These are phyloP conservation scores for Rhopilema esculentum DNA, from an alignment of 30 jellyfish, hydroid and myxozoan species.

Conservation along the genomic window DNA sequence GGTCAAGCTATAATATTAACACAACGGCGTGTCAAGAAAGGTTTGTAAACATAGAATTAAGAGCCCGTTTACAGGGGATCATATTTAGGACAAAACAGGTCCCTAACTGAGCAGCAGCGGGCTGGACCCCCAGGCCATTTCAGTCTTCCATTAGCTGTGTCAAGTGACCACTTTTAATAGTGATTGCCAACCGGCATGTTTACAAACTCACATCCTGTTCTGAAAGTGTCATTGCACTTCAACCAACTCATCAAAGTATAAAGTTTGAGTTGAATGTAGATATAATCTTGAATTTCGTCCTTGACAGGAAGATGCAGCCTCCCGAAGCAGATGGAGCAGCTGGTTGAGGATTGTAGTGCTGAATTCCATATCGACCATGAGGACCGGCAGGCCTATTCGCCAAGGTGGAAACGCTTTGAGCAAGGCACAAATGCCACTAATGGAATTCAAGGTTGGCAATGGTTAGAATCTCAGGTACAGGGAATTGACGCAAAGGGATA, in stretches of 20 bases:
- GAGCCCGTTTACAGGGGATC: no score
- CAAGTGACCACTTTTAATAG: neutral
- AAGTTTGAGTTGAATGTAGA: neutral
- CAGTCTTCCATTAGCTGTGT: no score
- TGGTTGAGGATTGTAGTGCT: neutral
- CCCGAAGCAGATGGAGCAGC: neutral
- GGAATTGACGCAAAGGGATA: conserved; percentile 45
- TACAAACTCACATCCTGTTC: neutral
- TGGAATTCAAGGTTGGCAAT: no score
- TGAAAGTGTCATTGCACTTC: neutral
- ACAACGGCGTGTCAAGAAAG: conserved; percentile 45
- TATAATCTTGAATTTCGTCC: neutral
- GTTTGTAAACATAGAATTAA: neutral
- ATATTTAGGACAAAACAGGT: no score
- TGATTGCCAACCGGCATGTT: neutral
- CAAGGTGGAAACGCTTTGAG: conserved; percentile 13
- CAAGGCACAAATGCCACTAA: no score
- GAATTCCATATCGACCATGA: neutral
- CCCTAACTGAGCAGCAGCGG: no score
- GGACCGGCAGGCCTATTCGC: conserved; percentile 1
- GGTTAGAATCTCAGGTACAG: no score
- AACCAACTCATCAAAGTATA: neutral
- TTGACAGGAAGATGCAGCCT: neutral
- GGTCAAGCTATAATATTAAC: conserved; percentile 10
- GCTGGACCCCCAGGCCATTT: no score